Conservation (phyloP, 2,888 invertebrate genomes). For the Eupithecia subfuscata region DNA sequence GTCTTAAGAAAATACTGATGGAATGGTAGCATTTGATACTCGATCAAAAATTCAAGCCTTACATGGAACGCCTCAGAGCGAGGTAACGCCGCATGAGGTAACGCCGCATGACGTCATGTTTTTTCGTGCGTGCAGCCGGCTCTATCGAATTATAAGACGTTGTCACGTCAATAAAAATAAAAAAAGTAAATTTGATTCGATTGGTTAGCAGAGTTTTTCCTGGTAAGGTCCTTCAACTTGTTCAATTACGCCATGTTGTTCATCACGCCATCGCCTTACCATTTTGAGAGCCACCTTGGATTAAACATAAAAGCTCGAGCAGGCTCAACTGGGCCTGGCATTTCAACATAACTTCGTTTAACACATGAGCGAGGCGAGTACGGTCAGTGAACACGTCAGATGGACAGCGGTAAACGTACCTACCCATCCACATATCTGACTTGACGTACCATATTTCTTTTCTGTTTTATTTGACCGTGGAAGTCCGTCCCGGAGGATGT, state of each 20-base stretch:
- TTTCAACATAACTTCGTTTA: constrained; percentile 23
- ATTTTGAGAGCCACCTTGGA: background rate
- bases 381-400: constrained; percentile 31
- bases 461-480: constrained; percentile 21
- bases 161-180: too few species aligned
- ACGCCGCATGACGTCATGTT: too few species aligned
- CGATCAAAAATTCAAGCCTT: too few species aligned
- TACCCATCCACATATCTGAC: constrained; percentile 24
- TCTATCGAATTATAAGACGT: too few species aligned
- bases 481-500: constrained; percentile 9
- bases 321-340: background rate
- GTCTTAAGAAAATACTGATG: too few species aligned
- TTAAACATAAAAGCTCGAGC: background rate
- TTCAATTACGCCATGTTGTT: background rate
- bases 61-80: too few species aligned
- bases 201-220: too few species aligned
- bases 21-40: too few species aligned
- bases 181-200: too few species aligned
- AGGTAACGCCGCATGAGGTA: too few species aligned
- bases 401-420: constrained; percentile 27
- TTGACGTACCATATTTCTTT: constrained; percentile 26
- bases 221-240: too few species aligned
- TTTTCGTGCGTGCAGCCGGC: too few species aligned
- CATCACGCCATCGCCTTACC: background rate
- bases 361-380: constrained; percentile 19